phyloP scores from a whole-genome alignment of 2,888 invertebrate species.

The Dioctria linearis region DNA sequence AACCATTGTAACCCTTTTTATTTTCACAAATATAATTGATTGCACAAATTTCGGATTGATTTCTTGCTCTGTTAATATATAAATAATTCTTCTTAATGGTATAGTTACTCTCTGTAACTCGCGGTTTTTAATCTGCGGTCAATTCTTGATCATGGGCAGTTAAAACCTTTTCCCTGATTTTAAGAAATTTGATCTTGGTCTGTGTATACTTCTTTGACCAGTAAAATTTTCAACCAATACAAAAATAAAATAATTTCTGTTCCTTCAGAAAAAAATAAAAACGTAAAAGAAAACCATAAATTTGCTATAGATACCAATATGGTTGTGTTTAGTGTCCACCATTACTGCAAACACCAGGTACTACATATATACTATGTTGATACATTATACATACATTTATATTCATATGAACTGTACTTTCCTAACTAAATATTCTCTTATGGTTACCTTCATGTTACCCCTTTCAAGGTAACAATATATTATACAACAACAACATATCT shows the following conservation, averaged over 20 bases:
- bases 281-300: neutral
- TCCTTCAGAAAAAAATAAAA: too few species aligned
- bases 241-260: neutral
- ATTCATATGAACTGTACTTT: too few species aligned
- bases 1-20: too few species aligned
- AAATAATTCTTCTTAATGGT: conserved; percentile 33
- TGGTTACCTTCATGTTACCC: neutral
- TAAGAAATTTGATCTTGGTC: conserved; percentile 35
- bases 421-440: too few species aligned
- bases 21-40: too few species aligned
- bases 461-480: too few species aligned
- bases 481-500: neutral
- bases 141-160: conserved; percentile 9
- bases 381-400: too few species aligned
- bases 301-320: neutral
- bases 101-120: neutral
- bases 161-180: neutral
- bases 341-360: neutral
- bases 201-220: conserved; percentile 6
- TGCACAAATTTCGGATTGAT: too few species aligned
- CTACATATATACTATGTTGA: neutral
- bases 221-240: conserved; percentile 17
- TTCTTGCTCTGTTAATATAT: neutral
- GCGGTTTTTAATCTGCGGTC: conserved; percentile 47
- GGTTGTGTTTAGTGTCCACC: neutral